Evolutionary conservation across 2,888 invertebrate species (phyloP).

Genomic region (Watsonalla binaria): DNA sequence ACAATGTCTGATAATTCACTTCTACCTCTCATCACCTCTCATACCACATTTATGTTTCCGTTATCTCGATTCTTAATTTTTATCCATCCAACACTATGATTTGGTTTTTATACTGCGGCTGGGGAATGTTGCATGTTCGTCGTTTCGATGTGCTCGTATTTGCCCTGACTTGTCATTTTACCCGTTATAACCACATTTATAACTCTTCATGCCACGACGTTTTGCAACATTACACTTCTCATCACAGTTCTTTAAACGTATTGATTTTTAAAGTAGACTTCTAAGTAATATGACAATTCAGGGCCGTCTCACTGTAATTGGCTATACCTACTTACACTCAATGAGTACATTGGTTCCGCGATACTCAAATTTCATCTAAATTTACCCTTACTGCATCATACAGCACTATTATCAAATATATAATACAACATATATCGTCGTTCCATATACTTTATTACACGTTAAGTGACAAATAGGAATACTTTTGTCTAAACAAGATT

Average conservation of each 20-base stretch:
- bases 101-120: slow-evolving; percentile 69
- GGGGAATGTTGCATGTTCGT: slow-evolving; percentile 75
- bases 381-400: neutral
- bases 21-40: slow-evolving; percentile 61
- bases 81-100: slow-evolving; percentile 71
- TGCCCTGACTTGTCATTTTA: slow-evolving; percentile 44
- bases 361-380: neutral
- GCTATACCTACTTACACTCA: slow-evolving; percentile 26
- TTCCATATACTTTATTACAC: slow-evolving; percentile 7
- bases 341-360: slow-evolving; percentile 40
- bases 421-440: slow-evolving; percentile 3
- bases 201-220: neutral
- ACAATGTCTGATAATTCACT: slow-evolving; percentile 41
- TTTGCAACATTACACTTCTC: neutral
- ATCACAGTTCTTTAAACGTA: too few relatives aligned
- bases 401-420: neutral
- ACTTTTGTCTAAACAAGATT: neutral
- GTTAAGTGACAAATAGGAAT: slow-evolving; percentile 7
- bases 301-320: slow-evolving; percentile 33
- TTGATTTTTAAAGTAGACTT: neutral
- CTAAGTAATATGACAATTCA: slow-evolving; percentile 31
- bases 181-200: slow-evolving; percentile 7
- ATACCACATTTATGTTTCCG: slow-evolving; percentile 50
- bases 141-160: slow-evolving; percentile 38
- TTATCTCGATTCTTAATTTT: slow-evolving; percentile 42